Conservation (phyloP, 1,140 invertebrate genomes). For the Aethina tumida region DNA sequence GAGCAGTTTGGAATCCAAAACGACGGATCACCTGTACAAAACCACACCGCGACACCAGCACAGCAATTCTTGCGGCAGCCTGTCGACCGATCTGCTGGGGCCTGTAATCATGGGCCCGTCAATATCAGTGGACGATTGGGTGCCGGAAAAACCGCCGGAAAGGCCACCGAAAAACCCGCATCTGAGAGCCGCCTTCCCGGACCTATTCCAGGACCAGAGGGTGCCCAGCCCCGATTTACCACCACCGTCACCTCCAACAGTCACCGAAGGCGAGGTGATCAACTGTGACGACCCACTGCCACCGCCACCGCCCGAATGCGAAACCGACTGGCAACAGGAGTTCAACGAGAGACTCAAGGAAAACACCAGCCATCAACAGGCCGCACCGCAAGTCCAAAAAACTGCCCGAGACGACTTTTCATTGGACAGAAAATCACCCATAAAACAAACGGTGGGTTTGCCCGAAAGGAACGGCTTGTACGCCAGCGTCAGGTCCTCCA, state of each 20-base stretch:
- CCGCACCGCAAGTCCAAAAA: conserved; percentile 31
- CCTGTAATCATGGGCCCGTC: conserved; percentile 53
- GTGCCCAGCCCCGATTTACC: conserved; percentile 62
- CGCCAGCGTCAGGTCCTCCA: conserved; percentile 19
- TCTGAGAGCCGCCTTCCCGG: conserved; percentile 43
- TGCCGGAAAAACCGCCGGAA: conserved; percentile 61
- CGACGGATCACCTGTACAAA: conserved; percentile 19
- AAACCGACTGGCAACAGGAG: conserved; percentile 28
- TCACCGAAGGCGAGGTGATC: conserved; percentile 49
- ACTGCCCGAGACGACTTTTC: conserved; percentile 4
- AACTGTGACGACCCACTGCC: conserved; percentile 60
- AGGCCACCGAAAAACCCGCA: conserved; percentile 62
- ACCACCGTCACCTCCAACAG: conserved; percentile 55
- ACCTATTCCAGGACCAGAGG: conserved; percentile 38
- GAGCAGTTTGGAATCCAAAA: conserved; percentile 25
- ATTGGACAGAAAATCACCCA: conserved; percentile 16
- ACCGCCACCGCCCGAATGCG: conserved; percentile 54
- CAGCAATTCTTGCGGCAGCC: conserved; percentile 50
- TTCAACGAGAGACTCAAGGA: conserved; percentile 23
- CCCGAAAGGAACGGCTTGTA: conserved; percentile 22
- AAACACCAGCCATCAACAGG: conserved; percentile 22
- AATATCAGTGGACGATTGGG: conserved; percentile 58
- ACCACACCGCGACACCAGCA: conserved; percentile 42
- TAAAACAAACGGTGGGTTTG: conserved; percentile 27
- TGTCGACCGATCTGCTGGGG: conserved; percentile 48